Evolutionary conservation across 2,797 vertebrate species (phyloP), one percentile per base, ranked within the genome.

Genomic region (Pseudopleuronectes americanus): DNA sequence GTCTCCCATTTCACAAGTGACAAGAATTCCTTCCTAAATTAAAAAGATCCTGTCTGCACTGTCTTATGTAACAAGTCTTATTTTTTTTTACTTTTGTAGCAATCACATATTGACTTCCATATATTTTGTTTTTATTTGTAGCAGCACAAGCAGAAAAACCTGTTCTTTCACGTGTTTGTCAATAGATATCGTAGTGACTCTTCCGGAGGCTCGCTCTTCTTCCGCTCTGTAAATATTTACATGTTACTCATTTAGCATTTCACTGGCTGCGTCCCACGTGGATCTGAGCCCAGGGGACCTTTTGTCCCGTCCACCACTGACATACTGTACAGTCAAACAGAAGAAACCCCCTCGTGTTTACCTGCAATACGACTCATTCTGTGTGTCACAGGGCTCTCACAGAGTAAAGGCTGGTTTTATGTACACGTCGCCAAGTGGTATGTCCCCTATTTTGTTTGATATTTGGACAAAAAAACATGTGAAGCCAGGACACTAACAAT

Each of bases 191-290:
- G 23, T 21, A 17, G 17, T 67, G 71, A 67, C 74, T 76, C 55
- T 65, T 59, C 82, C 48, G 36, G 68, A 69, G 65, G 83, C 67
- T 63, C 69, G 70, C 65, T 67, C 47, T 12, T 24, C 76, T 4
- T 6, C 28, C 36, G 33, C 69, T 79, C 31, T 10, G 84, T 89
- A 91, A 92, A 92, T 91, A 90, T 92, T 90, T 90, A 84, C 83
- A 70, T 3, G 58, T 81, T 72, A 72, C 66, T 62, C 41, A 72
- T 83, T 84, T 74, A 79, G 76, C 54, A 52, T 80, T 81, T 74
- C 28, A 22, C 24, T 38, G 80, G 62, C 53, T 62, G 56, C 17
- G n/a, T 71, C 76, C 68, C 59, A 63, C 59, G 36, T 76, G 68
- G 47, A 70, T 65, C 65, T 81, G 68, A 85, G 80, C 84, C 72